phyloP scores from a whole-genome alignment of 2,888 invertebrate species.

The Dilophus febrilis region DNA sequence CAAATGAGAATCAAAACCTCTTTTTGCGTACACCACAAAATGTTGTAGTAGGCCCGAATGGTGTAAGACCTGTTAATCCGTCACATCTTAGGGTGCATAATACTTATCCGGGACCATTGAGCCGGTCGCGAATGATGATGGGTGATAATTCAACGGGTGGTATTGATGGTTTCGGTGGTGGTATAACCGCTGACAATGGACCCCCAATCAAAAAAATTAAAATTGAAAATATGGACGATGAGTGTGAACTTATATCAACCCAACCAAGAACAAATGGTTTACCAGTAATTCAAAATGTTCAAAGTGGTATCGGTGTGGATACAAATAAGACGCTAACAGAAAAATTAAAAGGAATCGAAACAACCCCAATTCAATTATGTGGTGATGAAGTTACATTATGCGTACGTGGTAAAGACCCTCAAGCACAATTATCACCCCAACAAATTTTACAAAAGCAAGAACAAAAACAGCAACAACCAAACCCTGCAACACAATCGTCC shows the following conservation, averaged over 20 bases:
- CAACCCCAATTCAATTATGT: conserved; percentile 51
- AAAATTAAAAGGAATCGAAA: conserved; percentile 10
- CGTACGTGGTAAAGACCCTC: conserved; percentile 20
- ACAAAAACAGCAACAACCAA: not conserved
- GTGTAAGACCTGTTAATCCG: not conserved
- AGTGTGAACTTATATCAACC: conserved; percentile 57
- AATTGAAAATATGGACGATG: conserved; percentile 44
- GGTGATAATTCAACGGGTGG: not conserved
- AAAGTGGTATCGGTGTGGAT: conserved; percentile 30
- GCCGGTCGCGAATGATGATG: too few species aligned
- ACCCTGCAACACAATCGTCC: conserved; percentile 26
- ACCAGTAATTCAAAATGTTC: conserved; percentile 58
- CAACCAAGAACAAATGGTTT: conserved; percentile 54
- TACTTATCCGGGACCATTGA: too few species aligned
- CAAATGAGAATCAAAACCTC: too few species aligned
- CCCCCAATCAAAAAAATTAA: conserved; percentile 11
- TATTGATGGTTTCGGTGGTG: not conserved
- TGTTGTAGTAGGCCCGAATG: not conserved
- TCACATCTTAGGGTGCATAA: too few species aligned
- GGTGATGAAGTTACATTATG: conserved; percentile 58
- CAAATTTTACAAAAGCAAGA: not conserved
- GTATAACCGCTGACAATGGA: too few species aligned
- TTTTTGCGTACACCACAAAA: too few species aligned
- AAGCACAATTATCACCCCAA: too few species aligned
- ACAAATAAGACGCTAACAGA: not conserved